Conservation (phyloP, 2,113 vertebrate species). For the Vombatus ursinus region DNA sequence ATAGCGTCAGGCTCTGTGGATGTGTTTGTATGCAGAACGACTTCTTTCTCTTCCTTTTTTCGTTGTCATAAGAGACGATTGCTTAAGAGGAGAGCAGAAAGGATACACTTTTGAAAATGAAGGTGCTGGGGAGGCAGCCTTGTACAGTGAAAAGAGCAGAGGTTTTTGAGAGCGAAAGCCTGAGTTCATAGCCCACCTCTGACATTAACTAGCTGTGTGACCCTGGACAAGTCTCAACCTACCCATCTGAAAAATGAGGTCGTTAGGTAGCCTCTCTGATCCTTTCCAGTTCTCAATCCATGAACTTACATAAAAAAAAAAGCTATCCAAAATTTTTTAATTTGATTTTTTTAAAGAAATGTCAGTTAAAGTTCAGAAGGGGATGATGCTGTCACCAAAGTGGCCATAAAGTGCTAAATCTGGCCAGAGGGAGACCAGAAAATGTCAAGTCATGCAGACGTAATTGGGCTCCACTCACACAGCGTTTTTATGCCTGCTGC, state of each 20-base stretch:
- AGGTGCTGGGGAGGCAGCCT: not conserved
- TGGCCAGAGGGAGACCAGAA: conserved; percentile 20
- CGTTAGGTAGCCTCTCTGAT: rapidly evolving
- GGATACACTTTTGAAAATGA: not conserved
- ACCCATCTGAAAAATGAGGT: not conserved
- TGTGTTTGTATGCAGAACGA: not conserved
- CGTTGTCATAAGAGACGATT: not conserved
- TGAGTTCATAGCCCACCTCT: not conserved
- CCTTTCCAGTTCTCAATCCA: not conserved
- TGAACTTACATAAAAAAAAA: not conserved
- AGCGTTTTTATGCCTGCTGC: conserved; percentile 35
- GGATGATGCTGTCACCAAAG: not conserved
- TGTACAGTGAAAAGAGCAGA: not conserved
- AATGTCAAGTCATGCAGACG: conserved; percentile 32
- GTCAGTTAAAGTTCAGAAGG: not conserved
- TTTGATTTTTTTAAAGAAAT: not conserved
- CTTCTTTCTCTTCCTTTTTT: not conserved
- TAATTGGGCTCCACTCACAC: conserved; percentile 46
- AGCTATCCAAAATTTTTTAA: not conserved
- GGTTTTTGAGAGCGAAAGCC: not conserved
- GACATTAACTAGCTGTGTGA: not conserved
- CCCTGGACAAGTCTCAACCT: not conserved
- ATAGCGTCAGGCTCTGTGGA: not conserved
- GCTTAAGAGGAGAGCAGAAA: not conserved
- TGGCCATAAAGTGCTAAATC: conserved; percentile 57